These are phyloP conservation scores for Acropora yongei DNA, from an alignment of 64 coral and sea anemone genomes.

Conservation along the genomic window DNA sequence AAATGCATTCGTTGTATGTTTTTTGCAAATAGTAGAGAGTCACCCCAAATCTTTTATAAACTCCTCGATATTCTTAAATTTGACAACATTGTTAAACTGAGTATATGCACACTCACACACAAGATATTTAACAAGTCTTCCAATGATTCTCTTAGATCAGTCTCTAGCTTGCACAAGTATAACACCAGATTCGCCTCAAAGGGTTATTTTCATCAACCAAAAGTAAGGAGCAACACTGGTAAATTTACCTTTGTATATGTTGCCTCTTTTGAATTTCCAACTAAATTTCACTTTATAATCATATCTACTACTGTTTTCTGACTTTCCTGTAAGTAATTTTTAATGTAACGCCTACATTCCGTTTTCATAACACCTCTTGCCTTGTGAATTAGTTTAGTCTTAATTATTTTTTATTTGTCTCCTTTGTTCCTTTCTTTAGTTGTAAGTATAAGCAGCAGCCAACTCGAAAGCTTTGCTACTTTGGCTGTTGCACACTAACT, in stretches of 20 bases:
- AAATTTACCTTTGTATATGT: conserved; percentile 48
- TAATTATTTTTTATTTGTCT: no score
- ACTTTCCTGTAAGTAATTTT: no score
- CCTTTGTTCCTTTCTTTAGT: no score
- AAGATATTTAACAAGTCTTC: background rate
- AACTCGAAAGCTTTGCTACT: no score
- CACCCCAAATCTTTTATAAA: background rate
- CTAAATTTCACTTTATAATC: no score
- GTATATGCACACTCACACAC: background rate
- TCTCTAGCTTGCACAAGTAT: conserved; percentile 11
- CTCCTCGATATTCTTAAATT: conserved; percentile 31
- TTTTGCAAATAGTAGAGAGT: background rate
- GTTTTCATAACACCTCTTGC: no score
- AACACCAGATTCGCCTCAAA: conserved; percentile 54
- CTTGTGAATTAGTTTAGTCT: no score
- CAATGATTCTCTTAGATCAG: conserved; percentile 2
- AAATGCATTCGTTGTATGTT: conserved; percentile 4
- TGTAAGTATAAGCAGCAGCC: no score
- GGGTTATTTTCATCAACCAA: conserved; percentile 11
- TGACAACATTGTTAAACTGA: conserved; percentile 6
- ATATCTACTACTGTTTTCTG: no score
- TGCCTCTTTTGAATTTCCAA: background rate
- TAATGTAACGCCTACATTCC: no score
- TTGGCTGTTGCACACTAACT: no score
- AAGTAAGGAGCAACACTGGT: background rate